Evolutionary conservation across 2,113 vertebrate genomes (phyloP).

Genomic region (Smithornis capensis): DNA sequence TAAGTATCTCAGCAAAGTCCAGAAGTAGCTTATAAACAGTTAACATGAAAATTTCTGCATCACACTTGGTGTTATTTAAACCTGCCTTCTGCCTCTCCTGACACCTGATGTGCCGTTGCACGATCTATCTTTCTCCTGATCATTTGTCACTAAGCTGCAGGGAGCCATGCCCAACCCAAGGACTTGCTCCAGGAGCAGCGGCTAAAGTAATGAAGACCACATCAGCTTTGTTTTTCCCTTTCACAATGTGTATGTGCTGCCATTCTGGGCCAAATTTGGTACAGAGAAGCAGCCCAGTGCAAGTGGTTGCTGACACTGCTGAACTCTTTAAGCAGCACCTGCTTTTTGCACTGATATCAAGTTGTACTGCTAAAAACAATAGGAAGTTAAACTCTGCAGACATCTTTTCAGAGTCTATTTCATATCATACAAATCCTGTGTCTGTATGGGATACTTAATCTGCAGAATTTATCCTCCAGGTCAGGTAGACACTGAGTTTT

Average conservation of each 20-base stretch:
- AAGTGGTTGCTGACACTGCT: background rate
- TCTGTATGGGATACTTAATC: background rate
- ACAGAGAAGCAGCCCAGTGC: background rate
- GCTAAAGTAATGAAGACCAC: background rate
- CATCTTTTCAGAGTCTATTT: background rate
- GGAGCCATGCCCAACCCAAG: rapidly evolving
- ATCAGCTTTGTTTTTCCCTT: background rate
- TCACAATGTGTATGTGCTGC: rapidly evolving
- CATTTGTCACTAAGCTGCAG: background rate
- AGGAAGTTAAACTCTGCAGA: background rate
- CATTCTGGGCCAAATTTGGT: background rate
- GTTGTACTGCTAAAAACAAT: background rate
- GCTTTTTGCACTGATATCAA: background rate
- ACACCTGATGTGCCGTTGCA: rapidly evolving
- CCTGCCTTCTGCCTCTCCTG: background rate
- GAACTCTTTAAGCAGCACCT: background rate
- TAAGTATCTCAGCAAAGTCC: background rate
- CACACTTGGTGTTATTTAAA: background rate
- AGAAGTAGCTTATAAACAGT: background rate
- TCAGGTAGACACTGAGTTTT: background rate
- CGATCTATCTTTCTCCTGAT: background rate
- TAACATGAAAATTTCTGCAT: background rate
- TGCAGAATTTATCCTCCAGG: background rate
- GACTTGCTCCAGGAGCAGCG: background rate
- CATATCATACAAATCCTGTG: background rate